These are phyloP conservation scores for Tangara arthus DNA, from an alignment of 2,797 vertebrate genomes.

Conservation along the genomic window DNA sequence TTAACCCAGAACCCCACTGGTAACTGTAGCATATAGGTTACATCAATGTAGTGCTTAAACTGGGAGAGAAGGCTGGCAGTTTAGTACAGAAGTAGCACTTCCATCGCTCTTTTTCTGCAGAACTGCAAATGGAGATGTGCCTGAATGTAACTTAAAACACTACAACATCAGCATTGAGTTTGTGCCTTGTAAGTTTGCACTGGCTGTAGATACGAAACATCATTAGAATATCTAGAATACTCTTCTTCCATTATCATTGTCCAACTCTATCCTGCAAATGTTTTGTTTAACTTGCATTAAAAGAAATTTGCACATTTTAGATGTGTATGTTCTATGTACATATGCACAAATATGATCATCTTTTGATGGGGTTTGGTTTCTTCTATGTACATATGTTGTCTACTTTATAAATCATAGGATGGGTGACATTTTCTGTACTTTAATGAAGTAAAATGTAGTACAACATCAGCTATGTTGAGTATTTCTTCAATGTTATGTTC, in stretches of 20 bases:
- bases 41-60: conserved; percentile 26
- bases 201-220: conserved; percentile 37
- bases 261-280: conserved; percentile 29
- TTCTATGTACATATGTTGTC: conserved; percentile 68
- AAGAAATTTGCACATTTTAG: conserved; percentile 71
- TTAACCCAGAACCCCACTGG: neutral
- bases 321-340: conserved; percentile 29
- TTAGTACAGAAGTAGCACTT: conserved; percentile 28
- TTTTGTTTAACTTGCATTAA: conserved; percentile 52
- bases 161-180: conserved; percentile 57
- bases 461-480: conserved; percentile 21
- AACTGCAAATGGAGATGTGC: conserved; percentile 38
- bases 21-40: neutral
- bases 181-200: conserved; percentile 79
- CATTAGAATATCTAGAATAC: conserved; percentile 15
- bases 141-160: conserved; percentile 57
- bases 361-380: conserved; percentile 53
- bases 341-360: conserved; percentile 38
- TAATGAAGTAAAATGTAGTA: conserved; percentile 70
- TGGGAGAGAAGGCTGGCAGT: conserved; percentile 44
- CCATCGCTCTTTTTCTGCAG: conserved; percentile 17
- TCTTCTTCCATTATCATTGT: conserved; percentile 13
- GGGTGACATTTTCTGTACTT: conserved; percentile 57
- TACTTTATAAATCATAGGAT: conserved; percentile 69
- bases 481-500: conserved; percentile 41